A percentile compares a stretch with the other conserved stretches of the same genome.
Evolutionary conservation across 2,113 vertebrate genomes (phyloP).

Genomic region (Gnathonemus echidnorhynchus): DNA sequence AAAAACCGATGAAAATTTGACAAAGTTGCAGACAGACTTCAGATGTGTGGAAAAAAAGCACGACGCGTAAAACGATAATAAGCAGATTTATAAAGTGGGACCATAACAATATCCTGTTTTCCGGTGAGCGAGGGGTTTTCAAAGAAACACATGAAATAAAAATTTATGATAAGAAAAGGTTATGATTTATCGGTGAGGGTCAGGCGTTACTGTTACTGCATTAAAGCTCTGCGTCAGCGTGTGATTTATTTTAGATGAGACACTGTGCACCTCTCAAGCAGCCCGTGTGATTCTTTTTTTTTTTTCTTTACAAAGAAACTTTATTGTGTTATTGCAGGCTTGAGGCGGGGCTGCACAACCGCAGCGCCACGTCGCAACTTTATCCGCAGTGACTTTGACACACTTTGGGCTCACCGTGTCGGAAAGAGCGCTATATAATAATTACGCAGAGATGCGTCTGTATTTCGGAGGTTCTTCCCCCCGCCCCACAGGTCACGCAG

Average conservation of each 20-base stretch:
- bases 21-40: background rate
- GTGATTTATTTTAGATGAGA: conserved; percentile 5
- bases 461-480: background rate
- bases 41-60: background rate
- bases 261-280: background rate
- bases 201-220: background rate
- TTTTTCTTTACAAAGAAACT: background rate
- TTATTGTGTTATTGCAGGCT: background rate
- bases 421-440: background rate
- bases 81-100: background rate
- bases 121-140: conserved; percentile 17
- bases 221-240: background rate
- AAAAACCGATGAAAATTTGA: background rate
- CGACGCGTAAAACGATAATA: background rate
- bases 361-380: background rate
- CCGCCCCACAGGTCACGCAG: background rate
- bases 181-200: conserved; percentile 64
- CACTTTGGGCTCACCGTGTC: background rate
- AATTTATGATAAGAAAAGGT: conserved; percentile 60
- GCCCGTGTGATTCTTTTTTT: background rate
- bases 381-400: background rate
- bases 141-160: conserved; percentile 45
- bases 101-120: background rate
- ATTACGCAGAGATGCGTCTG: background rate
- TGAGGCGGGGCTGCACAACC: background rate